Evolutionary conservation across 35 echinoderm and acorn worm species (phyloP).

Genomic region (Hemicentrotus pulcherrimus): DNA sequence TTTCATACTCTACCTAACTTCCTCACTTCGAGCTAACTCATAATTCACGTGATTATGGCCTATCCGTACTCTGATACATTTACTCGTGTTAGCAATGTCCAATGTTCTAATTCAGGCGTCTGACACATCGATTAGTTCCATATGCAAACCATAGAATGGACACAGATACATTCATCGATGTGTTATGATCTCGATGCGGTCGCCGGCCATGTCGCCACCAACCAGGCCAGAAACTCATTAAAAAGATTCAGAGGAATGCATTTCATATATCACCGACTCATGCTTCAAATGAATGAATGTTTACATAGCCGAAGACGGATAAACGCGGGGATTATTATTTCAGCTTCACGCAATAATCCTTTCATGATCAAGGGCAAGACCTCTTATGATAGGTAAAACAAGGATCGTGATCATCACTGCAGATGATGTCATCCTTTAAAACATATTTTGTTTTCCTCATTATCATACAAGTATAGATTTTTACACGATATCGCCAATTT

Average conservation of each 20-base stretch:
- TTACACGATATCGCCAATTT: too few species aligned
- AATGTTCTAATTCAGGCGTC: neutral
- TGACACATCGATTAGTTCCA: neutral
- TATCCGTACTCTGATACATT: neutral
- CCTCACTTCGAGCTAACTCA: too few species aligned
- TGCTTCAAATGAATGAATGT: neutral
- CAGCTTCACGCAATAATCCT: neutral
- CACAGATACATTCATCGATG: neutral
- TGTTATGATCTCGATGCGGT: neutral
- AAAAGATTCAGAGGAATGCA: neutral
- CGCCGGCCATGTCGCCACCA: neutral
- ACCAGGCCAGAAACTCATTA: neutral
- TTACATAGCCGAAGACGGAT: neutral
- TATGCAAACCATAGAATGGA: neutral
- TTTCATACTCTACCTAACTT: too few species aligned
- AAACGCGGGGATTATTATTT: neutral
- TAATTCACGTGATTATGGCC: neutral
- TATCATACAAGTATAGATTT: too few species aligned
- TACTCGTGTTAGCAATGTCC: neutral
- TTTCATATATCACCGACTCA: neutral
- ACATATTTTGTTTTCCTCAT: too few species aligned
- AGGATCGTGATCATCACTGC: neutral
- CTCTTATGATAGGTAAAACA: neutral
- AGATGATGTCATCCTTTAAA: neutral
- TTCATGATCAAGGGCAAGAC: neutral